Evolutionary conservation across 1,140 invertebrate genomes (phyloP).

Genomic region (Schlechtendalia chinensis): DNA sequence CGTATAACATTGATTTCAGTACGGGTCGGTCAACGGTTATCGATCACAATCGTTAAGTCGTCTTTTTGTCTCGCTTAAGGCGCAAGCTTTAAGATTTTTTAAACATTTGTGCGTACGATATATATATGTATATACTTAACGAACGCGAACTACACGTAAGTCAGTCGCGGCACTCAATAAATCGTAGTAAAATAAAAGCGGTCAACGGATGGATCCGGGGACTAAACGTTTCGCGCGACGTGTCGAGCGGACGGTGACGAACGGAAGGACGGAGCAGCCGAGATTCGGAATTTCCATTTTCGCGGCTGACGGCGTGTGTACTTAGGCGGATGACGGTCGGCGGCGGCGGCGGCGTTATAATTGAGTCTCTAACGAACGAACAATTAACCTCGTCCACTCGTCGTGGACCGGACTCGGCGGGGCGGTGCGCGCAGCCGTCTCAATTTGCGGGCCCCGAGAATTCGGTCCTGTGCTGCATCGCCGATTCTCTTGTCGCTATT

Average conservation of each 20-base stretch:
- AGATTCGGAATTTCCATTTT: conserved; percentile 8
- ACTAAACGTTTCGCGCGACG: not conserved
- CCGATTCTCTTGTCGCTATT: too few relatives aligned
- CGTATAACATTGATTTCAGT: too few relatives aligned
- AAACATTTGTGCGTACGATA: too few relatives aligned
- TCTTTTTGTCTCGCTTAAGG: too few relatives aligned
- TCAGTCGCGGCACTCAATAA: too few relatives aligned
- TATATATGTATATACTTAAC: too few relatives aligned
- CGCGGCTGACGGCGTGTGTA: not conserved
- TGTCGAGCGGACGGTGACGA: not conserved
- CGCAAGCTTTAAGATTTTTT: too few relatives aligned
- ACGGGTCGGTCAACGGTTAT: too few relatives aligned
- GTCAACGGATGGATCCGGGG: too few relatives aligned
- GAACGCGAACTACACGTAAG: too few relatives aligned
- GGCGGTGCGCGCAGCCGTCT: not conserved
- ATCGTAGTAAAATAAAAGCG: too few relatives aligned
- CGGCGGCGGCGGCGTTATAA: conserved; percentile 19
- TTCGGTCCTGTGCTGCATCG: not conserved
- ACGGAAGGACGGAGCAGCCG: not conserved
- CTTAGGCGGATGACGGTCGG: conserved; percentile 9
- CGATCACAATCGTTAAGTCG: too few relatives aligned
- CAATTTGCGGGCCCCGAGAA: conserved; percentile 1
- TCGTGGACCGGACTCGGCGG: not conserved
- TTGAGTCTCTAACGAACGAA: conserved; percentile 32
- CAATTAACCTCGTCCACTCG: not conserved